Evolutionary conservation across 2,888 invertebrate genomes (phyloP).

Genomic region (Yponomeuta evonymella): DNA sequence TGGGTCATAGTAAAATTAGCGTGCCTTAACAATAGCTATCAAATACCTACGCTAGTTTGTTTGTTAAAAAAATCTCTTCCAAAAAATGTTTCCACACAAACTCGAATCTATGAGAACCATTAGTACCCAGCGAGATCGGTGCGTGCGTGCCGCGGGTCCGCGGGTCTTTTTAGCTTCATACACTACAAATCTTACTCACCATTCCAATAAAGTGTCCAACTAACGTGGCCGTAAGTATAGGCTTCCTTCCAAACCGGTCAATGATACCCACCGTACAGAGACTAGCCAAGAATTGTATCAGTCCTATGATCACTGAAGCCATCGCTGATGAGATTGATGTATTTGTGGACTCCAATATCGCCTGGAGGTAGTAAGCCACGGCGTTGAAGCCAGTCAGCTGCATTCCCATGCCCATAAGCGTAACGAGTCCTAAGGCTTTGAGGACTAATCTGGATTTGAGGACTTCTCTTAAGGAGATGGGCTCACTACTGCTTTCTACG

Average conservation of each 20-base stretch:
- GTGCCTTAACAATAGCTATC: too few relatives aligned
- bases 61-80: too few relatives aligned
- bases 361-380: conserved; percentile 47
- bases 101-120: neutral
- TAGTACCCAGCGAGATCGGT: neutral
- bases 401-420: conserved; percentile 22
- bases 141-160: neutral
- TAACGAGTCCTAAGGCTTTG: conserved; percentile 21
- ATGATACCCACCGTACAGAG: conserved; percentile 25
- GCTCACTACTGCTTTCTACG: neutral
- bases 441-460: conserved; percentile 17
- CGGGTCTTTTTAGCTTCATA: neutral
- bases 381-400: conserved; percentile 45
- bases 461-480: conserved; percentile 4
- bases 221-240: conserved; percentile 1
- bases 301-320: conserved; percentile 45
- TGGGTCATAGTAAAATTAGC: too few relatives aligned
- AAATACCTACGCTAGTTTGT: too few relatives aligned
- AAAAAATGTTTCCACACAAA: too few relatives aligned
- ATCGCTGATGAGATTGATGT: conserved; percentile 42
- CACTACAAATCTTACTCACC: conserved; percentile 28
- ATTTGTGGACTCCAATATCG: conserved; percentile 44
- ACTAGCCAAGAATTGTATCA: conserved; percentile 44
- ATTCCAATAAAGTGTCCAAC: conserved; percentile 33
- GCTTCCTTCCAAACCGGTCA: conserved; percentile 17